Conservation (phyloP, 2,113 vertebrate species). For the Stomatorhinus ivindoensis region DNA sequence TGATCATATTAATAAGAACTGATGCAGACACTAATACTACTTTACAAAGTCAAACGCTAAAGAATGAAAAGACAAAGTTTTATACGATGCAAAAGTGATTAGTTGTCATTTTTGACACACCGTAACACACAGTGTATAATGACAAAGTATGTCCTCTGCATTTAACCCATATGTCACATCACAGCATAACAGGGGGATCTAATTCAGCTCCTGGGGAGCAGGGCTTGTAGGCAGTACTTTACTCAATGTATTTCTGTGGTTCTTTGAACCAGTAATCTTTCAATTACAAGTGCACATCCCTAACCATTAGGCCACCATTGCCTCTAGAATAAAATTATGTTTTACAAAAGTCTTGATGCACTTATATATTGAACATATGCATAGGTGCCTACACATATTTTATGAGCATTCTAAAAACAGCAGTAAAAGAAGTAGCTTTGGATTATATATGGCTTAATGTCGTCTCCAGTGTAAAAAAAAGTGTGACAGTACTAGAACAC, state of each 20-base stretch:
- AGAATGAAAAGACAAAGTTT: not conserved
- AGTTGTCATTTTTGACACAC: no score
- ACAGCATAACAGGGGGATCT: no score
- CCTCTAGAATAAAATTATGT: not conserved
- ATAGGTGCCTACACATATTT: not conserved
- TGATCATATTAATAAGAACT: not conserved
- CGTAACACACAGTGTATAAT: no score
- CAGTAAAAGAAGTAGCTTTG: not conserved
- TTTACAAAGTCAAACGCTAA: not conserved
- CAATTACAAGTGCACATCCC: no score
- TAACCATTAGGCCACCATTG: no score
- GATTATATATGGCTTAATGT: not conserved
- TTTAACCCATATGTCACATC: no score
- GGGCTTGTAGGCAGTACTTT: no score
- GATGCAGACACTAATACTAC: not conserved
- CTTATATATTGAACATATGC: not conserved
- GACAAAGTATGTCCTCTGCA: no score
- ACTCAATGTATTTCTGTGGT: no score
- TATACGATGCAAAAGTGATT: not conserved
- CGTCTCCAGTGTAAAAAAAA: not conserved
- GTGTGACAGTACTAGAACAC: not conserved
- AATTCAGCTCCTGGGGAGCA: no score
- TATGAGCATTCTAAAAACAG: not conserved
- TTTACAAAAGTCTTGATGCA: conserved; percentile 5
- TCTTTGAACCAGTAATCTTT: no score